Evolutionary conservation across 2,888 invertebrate species (phyloP).

Genomic region (Exocentrus adspersus): DNA sequence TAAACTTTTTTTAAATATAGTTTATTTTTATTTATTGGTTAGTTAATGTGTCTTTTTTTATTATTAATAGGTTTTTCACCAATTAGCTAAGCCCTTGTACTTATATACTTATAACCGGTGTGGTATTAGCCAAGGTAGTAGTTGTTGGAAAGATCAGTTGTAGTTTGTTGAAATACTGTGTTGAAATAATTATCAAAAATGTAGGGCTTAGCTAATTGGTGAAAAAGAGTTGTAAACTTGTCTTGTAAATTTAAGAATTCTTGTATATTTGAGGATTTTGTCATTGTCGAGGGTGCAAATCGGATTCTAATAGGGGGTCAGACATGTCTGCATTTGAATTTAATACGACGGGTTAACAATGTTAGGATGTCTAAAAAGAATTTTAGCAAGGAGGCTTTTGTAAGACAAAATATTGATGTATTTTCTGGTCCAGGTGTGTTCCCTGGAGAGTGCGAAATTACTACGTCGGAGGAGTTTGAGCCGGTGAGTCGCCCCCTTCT

Average conservation of each 20-base stretch:
- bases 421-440: constrained; percentile 20
- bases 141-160: no score
- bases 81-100: no score
- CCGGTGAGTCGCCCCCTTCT: no score
- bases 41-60: no score
- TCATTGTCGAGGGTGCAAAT: constrained; percentile 32
- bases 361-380: not conserved
- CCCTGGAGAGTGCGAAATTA: constrained; percentile 12
- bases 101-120: no score
- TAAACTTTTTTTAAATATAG: constrained; percentile 31
- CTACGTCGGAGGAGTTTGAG: constrained; percentile 17
- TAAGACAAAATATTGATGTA: constrained; percentile 17
- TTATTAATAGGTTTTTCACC: no score
- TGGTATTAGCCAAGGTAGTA: no score
- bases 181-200: no score
- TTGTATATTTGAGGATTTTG: constrained; percentile 35
- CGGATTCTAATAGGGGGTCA: constrained; percentile 12
- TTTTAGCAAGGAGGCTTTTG: not conserved
- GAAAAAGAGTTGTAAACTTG: constrained; percentile 35
- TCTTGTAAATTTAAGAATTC: constrained; percentile 24
- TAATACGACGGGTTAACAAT: not conserved
- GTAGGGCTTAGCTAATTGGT: no score
- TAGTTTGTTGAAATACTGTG: no score
- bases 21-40: no score
- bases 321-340: not conserved